Percentiles rank a stretch among this genome's conserved stretches.
phyloP scores from a whole-genome alignment of 2,797 vertebrate genomes.

The Leptatherina wallacei region DNA sequence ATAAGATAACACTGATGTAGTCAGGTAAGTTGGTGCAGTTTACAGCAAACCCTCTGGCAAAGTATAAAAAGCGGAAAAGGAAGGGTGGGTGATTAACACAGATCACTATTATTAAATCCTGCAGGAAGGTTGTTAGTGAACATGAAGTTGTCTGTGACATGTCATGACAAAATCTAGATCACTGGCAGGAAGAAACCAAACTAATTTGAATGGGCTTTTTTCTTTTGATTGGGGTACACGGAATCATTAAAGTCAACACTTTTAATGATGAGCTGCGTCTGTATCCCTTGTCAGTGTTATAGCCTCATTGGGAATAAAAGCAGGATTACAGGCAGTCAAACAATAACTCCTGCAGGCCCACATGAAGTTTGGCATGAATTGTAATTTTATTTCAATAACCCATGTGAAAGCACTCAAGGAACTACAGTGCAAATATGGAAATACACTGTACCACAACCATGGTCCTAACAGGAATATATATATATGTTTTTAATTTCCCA shows the following conservation, averaged over 20 bases:
- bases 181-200: slow-evolving; percentile 55
- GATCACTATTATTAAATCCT: slow-evolving; percentile 92
- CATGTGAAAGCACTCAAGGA: slow-evolving; percentile 24
- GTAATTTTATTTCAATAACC: slow-evolving; percentile 38
- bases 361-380: slow-evolving; percentile 23
- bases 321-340: slow-evolving; percentile 30
- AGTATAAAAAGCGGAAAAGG: slow-evolving; percentile 63
- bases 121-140: slow-evolving; percentile 79
- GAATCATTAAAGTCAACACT: slow-evolving; percentile 59
- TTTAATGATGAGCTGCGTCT: slow-evolving; percentile 63
- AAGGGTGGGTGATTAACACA: slow-evolving; percentile 79
- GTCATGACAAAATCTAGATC: slow-evolving; percentile 68
- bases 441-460: slow-evolving; percentile 61
- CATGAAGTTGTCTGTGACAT: slow-evolving; percentile 72
- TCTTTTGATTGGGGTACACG: slow-evolving; percentile 31
- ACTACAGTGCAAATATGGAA: slow-evolving; percentile 53
- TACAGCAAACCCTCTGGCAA: slow-evolving; percentile 88
- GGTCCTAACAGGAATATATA: slow-evolving; percentile 74
- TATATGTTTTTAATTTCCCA: slow-evolving; percentile 67
- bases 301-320: slow-evolving; percentile 30
- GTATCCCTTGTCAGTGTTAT: slow-evolving; percentile 43
- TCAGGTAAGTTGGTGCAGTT: slow-evolving; percentile 93
- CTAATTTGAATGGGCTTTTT: slow-evolving; percentile 60
- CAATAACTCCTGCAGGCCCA: slow-evolving; percentile 10
- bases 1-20: slow-evolving; percentile 85